Percentiles rank a stretch among this genome's conserved stretches.
These are phyloP conservation scores for Oreochromis mossambicus DNA, from an alignment of 2,797 vertebrate genomes.

Conservation along the genomic window DNA sequence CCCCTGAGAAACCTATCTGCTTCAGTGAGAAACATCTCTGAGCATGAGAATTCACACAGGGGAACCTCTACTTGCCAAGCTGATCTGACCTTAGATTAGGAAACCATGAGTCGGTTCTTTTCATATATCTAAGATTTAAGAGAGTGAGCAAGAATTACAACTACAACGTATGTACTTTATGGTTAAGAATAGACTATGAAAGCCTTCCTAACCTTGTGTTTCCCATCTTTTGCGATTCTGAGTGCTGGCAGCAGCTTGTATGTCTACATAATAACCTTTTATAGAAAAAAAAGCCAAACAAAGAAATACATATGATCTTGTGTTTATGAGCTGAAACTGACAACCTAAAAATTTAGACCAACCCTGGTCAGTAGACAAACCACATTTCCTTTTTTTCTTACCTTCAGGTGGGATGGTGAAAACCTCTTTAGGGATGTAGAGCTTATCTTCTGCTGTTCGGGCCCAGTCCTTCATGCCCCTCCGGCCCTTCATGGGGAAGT, in stretches of 20 bases:
- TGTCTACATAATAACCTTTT: neutral
- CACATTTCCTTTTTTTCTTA: slow-evolving; percentile 34
- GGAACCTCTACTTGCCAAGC: neutral
- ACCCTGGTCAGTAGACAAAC: neutral
- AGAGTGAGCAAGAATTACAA: neutral
- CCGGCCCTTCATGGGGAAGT: slow-evolving; percentile 95
- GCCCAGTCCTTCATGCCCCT: slow-evolving; percentile 99
- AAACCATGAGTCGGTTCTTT: neutral
- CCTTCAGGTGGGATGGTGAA: slow-evolving; percentile 86
- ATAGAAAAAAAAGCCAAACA: neutral
- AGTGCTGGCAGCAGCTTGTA: neutral
- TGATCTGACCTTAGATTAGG: slow-evolving; percentile 21
- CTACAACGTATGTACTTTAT: neutral
- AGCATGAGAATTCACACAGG: neutral
- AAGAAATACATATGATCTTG: neutral
- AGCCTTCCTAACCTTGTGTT: neutral
- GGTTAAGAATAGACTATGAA: neutral
- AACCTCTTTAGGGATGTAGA: slow-evolving; percentile 96
- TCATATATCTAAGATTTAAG: neutral
- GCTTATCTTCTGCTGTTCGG: slow-evolving; percentile 92
- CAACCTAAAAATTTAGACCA: neutral
- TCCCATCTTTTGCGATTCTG: neutral
- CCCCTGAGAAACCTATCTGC: slow-evolving; percentile 21
- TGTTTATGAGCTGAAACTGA: neutral
- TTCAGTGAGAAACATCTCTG: slow-evolving; percentile 2